A percentile compares a stretch with the other conserved stretches of the same genome.
phyloP scores from a whole-genome alignment of 2,113 vertebrate species.

The Microtus oregoni region DNA sequence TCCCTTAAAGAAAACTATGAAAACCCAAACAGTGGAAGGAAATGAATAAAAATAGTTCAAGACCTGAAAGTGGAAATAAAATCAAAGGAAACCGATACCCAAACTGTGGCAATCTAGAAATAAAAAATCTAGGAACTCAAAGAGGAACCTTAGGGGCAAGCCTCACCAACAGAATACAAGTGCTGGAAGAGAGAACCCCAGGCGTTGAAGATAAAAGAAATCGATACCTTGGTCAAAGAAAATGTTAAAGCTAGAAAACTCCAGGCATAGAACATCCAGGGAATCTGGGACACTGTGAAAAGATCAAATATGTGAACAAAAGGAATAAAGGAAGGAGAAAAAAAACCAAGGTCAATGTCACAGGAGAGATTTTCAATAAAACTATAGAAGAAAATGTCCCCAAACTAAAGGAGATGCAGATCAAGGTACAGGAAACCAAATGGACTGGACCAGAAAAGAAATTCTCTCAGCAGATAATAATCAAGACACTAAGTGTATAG shows the following conservation, averaged over 20 bases:
- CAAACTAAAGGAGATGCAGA: background rate
- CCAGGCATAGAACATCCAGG: background rate
- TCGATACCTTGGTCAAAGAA: background rate
- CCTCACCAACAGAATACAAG: background rate
- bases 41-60: background rate
- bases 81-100: background rate
- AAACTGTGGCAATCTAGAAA: background rate
- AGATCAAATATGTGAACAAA: background rate
- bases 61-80: background rate
- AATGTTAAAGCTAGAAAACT: background rate
- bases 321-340: background rate
- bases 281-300: background rate
- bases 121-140: background rate
- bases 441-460: background rate
- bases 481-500: too few species aligned
- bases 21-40: background rate
- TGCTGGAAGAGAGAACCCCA: background rate
- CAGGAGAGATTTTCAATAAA: background rate
- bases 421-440: background rate
- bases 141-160: background rate
- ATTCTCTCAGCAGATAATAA: background rate
- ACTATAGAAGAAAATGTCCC: background rate
- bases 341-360: background rate
- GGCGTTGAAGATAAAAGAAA: background rate
- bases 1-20: background rate